Percentiles rank a stretch among this genome's conserved stretches.
Evolutionary conservation across 2,113 vertebrate species (phyloP).

Genomic region (Bubalus kerabau): DNA sequence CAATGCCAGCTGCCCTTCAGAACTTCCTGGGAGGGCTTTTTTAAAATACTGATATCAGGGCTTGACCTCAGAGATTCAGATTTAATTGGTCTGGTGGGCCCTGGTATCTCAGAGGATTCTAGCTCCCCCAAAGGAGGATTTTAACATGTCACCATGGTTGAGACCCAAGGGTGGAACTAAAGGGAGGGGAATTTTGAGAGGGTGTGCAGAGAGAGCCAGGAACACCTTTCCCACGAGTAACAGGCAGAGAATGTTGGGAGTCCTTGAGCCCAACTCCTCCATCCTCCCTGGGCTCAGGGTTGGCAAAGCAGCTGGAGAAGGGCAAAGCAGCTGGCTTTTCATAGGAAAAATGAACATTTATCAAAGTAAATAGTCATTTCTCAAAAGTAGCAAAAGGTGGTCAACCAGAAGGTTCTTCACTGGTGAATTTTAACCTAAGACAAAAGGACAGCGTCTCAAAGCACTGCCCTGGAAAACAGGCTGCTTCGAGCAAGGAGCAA

Average conservation of each 20-base stretch:
- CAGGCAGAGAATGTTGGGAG: background rate
- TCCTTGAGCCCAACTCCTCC: background rate
- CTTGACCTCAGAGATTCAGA: background rate
- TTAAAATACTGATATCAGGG: background rate
- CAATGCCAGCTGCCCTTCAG: background rate
- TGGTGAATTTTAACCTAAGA: background rate
- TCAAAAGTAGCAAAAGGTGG: background rate
- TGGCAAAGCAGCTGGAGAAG: background rate
- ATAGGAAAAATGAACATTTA: background rate
- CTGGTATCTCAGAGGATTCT: background rate
- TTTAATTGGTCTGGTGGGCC: background rate
- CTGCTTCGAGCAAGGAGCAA: background rate
- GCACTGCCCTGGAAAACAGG: background rate
- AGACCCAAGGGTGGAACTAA: background rate
- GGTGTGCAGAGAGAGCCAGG: too few relatives aligned
- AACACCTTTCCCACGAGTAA: background rate
- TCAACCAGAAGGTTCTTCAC: background rate
- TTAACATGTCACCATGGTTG: background rate
- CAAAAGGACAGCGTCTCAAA: background rate
- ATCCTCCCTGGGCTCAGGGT: background rate
- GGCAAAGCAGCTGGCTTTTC: background rate
- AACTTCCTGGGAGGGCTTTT: background rate
- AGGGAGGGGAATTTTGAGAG: background rate
- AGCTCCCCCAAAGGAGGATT: background rate
- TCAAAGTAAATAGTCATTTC: background rate